Conservation (phyloP, 92 coral and sea anemone species). For the Epizoanthus scotinus region DNA sequence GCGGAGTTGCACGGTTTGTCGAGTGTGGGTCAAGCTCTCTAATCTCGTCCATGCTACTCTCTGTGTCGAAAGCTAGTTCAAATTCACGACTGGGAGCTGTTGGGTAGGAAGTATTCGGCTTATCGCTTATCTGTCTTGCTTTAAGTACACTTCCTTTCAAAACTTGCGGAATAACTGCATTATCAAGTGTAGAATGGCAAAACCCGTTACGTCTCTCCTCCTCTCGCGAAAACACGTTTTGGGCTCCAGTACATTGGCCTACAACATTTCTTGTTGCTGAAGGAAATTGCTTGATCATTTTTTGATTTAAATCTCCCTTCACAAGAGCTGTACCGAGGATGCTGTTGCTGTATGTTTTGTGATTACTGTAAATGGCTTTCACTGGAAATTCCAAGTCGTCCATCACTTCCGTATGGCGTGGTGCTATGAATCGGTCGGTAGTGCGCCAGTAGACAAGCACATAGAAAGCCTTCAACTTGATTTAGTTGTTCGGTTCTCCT, state of each 20-base stretch:
- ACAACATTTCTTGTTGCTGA: background rate
- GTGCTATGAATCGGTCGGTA: too few relatives aligned
- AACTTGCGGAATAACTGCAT: background rate
- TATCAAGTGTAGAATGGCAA: too few relatives aligned
- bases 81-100: conserved; percentile 1
- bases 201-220: background rate
- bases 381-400: too few relatives aligned
- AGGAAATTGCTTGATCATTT: background rate
- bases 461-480: too few relatives aligned
- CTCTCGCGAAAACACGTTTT: background rate
- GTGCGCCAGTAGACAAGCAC: too few relatives aligned
- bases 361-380: too few relatives aligned
- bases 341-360: too few relatives aligned
- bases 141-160: background rate
- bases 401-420: too few relatives aligned
- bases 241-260: background rate
- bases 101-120: background rate
- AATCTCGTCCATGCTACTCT: background rate
- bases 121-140: background rate
- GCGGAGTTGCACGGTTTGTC: background rate
- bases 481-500: too few relatives aligned
- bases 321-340: too few relatives aligned
- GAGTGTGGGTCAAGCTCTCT: background rate
- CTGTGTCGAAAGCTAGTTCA: conserved; percentile 2
- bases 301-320: background rate